A percentile compares a stretch with the other conserved stretches of the same genome.
Evolutionary conservation across 2,113 vertebrate species (phyloP).

Genomic region (Brachyhypopomus gauderio): DNA sequence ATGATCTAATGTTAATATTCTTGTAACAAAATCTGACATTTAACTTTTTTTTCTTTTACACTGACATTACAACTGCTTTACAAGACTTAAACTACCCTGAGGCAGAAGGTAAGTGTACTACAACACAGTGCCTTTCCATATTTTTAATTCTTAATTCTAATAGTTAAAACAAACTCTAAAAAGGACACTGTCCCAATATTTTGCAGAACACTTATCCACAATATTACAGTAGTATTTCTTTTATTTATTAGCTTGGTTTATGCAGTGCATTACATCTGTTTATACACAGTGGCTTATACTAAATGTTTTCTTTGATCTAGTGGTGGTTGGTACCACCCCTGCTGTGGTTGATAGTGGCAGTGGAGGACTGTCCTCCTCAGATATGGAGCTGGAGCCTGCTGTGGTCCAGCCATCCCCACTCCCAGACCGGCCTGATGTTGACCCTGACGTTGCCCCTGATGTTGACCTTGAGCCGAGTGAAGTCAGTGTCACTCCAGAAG

Average conservation of each 20-base stretch:
- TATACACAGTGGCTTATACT: background rate
- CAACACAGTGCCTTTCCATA: background rate
- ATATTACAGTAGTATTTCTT: too few species aligned
- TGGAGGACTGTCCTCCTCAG: conserved; percentile 31
- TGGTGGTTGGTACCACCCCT: background rate
- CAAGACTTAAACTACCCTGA: conserved; percentile 1
- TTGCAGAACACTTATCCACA: too few species aligned
- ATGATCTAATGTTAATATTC: background rate
- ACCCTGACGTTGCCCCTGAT: background rate
- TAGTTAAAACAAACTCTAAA: too few species aligned
- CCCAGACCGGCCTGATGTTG: background rate
- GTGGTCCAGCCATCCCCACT: too few species aligned
- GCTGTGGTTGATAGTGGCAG: conserved; percentile 55
- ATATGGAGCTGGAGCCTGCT: conserved; percentile 7
- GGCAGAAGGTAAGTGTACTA: conserved; percentile 19
- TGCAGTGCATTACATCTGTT: too few species aligned
- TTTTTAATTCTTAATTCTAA: too few species aligned
- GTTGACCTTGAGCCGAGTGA: too few species aligned
- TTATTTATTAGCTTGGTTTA: too few species aligned
- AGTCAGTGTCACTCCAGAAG: conserved; percentile 15
- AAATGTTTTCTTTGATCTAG: background rate
- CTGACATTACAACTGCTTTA: background rate
- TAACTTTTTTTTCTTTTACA: background rate
- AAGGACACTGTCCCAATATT: too few species aligned
- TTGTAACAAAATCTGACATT: background rate